phyloP scores from a whole-genome alignment of 1,140 invertebrate genomes.

The Zelostemma sp. region DNA sequence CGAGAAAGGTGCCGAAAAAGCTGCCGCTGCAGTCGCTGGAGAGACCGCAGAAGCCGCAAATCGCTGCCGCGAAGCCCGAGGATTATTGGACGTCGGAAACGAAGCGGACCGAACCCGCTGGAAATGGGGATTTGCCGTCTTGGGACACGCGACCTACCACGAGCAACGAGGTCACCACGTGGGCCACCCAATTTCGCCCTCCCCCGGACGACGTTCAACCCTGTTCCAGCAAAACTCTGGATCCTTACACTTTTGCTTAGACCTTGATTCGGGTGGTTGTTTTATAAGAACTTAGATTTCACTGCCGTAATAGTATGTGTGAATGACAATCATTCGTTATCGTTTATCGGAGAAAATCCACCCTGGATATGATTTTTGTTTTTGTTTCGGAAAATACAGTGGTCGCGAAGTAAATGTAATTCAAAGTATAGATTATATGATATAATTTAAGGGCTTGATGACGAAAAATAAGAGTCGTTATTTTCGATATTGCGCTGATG shows the following conservation, averaged over 20 bases:
- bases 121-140: conserved; percentile 53
- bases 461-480: too few relatives aligned
- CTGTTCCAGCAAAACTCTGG: conserved; percentile 73
- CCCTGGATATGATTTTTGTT: too few relatives aligned
- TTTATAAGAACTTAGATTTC: too few relatives aligned
- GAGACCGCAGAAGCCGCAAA: conserved; percentile 43
- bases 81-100: conserved; percentile 34
- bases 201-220: conserved; percentile 73
- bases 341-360: too few relatives aligned
- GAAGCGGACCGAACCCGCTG: conserved; percentile 50
- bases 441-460: too few relatives aligned
- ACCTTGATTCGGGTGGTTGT: conserved; percentile 2
- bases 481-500: too few relatives aligned
- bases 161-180: conserved; percentile 53
- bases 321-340: too few relatives aligned
- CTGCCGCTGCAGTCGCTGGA: conserved; percentile 58
- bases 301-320: too few relatives aligned
- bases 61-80: conserved; percentile 20
- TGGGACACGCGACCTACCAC: conserved; percentile 57
- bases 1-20: conserved; percentile 58
- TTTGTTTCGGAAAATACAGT: too few relatives aligned
- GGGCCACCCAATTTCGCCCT: conserved; percentile 60
- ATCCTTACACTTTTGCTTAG: conserved; percentile 69
- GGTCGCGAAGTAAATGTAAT: too few relatives aligned
- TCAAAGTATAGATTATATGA: too few relatives aligned